Percentiles rank a stretch among this genome's conserved stretches.
Conservation (phyloP, 1,140 invertebrate genomes). For the Parasteatoda tepidariorum region DNA sequence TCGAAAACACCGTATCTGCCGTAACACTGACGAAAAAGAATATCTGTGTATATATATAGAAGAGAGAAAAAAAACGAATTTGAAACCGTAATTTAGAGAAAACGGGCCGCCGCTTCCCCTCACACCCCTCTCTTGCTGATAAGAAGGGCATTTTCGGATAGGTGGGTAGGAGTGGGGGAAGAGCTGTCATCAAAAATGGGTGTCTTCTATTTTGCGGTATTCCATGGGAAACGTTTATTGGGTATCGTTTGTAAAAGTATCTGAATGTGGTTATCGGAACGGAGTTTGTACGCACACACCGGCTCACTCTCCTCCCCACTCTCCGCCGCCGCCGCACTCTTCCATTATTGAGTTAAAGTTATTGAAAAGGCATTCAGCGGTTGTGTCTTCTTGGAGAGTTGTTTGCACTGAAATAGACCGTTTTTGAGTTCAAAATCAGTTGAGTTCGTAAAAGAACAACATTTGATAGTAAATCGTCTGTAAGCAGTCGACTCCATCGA, state of each 20-base stretch:
- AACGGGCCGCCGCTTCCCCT: background rate
- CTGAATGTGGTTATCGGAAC: conserved; percentile 14
- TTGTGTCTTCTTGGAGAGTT: too few relatives aligned
- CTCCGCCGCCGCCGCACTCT: too few relatives aligned
- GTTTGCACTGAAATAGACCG: too few relatives aligned
- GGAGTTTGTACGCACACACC: background rate
- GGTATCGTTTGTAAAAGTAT: conserved; percentile 19
- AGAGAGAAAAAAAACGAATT: background rate
- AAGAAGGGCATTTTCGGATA: background rate
- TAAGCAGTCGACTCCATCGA: too few relatives aligned
- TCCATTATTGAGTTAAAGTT: too few relatives aligned
- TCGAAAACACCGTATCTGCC: background rate
- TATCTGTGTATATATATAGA: too few relatives aligned
- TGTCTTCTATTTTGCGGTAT: background rate
- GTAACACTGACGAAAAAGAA: background rate
- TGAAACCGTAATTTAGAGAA: conserved; percentile 18
- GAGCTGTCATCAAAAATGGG: background rate
- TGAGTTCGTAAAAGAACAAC: too few relatives aligned
- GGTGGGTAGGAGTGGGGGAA: background rate
- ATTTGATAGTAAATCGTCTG: too few relatives aligned
- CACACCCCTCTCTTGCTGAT: background rate
- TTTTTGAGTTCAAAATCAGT: too few relatives aligned
- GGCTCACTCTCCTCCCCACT: too few relatives aligned
- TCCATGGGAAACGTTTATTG: conserved; percentile 1
- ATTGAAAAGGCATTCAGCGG: too few relatives aligned